These are phyloP conservation scores for Fulica atra DNA, from an alignment of 2,113 vertebrate genomes.

Conservation along the genomic window DNA sequence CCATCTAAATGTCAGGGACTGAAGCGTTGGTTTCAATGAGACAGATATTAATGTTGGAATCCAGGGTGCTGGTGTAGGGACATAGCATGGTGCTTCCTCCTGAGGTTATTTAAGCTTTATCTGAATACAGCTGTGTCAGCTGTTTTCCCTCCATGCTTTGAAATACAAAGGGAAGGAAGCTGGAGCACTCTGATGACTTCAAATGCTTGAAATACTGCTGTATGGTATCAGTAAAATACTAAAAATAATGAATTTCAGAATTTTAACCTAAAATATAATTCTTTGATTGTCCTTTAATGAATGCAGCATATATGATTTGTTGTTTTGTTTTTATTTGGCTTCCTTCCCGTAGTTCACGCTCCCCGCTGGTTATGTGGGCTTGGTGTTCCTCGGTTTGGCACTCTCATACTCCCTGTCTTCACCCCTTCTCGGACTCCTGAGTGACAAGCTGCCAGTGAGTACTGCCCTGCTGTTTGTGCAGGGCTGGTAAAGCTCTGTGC, in stretches of 20 bases:
- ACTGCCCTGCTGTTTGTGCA: not conserved
- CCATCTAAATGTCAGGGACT: not conserved
- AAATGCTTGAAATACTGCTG: not conserved
- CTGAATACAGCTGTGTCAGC: not conserved
- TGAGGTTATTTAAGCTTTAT: not conserved
- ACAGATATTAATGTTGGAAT: not conserved
- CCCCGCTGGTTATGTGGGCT: conserved; percentile 86
- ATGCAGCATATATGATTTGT: not conserved
- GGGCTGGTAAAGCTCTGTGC: not conserved
- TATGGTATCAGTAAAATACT: not conserved
- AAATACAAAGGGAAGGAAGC: not conserved
- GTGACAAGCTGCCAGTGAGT: conserved; percentile 91
- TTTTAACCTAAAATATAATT: not conserved
- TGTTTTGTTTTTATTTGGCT: not conserved
- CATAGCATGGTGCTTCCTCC: not conserved
- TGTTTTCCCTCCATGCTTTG: not conserved
- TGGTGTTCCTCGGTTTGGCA: conserved; percentile 89
- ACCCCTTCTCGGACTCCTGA: conserved; percentile 86
- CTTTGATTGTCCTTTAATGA: not conserved
- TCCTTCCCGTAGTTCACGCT: conserved; percentile 82
- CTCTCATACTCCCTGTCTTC: conserved; percentile 87
- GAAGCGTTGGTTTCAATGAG: not conserved
- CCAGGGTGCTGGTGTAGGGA: not conserved
- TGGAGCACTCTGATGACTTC: not conserved
- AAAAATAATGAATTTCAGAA: not conserved